Base-by-base conservation (phyloP, 2,113 vertebrate genomes). In the Scalopus aquaticus region DNA sequence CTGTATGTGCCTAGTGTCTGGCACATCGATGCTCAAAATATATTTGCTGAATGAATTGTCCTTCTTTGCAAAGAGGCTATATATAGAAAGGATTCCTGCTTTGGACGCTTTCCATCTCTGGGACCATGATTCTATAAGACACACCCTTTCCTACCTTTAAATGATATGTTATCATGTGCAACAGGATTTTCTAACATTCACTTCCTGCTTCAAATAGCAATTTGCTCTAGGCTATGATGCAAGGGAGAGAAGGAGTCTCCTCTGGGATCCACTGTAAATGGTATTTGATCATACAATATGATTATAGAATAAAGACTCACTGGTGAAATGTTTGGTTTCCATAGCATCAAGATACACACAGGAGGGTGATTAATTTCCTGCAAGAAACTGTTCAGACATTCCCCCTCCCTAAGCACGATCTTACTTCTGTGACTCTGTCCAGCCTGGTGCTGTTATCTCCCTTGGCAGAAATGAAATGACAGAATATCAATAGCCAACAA, bases 161-260 rank as follows among this genome's bases (percentile, higher is more conserved):
- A 77, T 74, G 13, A 42, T 91, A 91, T 35, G 44, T 20, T 72
- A 51, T 77, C 32, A 16, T 67, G 28, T 56, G 15, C 69, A 76
- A 95, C 54, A 93, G 80, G 46, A 56, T 44, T 77, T 93, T 84
- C 65, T 24, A 60, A 56, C 65, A 42, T 54, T 91, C n/a, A 28
- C 24, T 87, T 88, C 88, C 81, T 82, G 13, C 83, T 95, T 93
- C 91, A 80, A 91, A 91, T 51, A 90, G 87, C 94, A 88, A 42
- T 56, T 82, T 2, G 4, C 42, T 74, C 12, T 65, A 58, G 28
- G 32, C 42, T 89, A 32, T 64, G 79, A 65, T 51, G 65, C 65
- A 83, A 91, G 35, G 8, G 46, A 39, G 17, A 26, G 9, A 44
- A 62, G 54, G 39, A 56, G 70, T 22, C 89, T 93, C 79, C 70